Evolutionary conservation across 2,888 invertebrate species (phyloP).

Genomic region (Scaptomyza polygonia): DNA sequence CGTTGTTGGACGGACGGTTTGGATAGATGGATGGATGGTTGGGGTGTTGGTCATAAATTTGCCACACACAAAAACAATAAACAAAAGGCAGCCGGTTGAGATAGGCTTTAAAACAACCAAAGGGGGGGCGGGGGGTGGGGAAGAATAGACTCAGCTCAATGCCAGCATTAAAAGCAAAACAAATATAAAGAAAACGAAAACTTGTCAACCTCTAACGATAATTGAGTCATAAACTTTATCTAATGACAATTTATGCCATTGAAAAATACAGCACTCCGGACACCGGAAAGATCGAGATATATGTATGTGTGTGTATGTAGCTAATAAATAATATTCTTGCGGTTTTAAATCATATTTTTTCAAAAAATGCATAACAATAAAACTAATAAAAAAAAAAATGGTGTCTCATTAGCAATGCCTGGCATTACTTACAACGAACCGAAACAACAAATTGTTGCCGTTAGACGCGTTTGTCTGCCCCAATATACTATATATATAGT

Average conservation of each 20-base stretch:
- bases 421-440: constrained; percentile 43
- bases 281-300: constrained; percentile 54
- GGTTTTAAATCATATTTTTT: constrained; percentile 71
- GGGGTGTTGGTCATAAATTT: constrained; percentile 34
- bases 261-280: constrained; percentile 50
- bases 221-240: constrained; percentile 78
- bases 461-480: constrained; percentile 16
- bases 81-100: constrained; percentile 26
- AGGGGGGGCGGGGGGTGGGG: too few species aligned
- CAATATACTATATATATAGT: background rate
- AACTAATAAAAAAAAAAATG: constrained; percentile 46
- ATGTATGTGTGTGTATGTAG: background rate
- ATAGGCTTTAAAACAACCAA: background rate
- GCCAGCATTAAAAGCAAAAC: constrained; percentile 69
- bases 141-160: constrained; percentile 61
- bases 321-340: constrained; percentile 61
- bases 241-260: constrained; percentile 79
- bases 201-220: constrained; percentile 73
- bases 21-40: constrained; percentile 5
- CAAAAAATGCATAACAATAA: constrained; percentile 48
- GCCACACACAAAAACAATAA: constrained; percentile 45
- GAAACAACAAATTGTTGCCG: constrained; percentile 26
- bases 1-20: constrained; percentile 21
- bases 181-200: constrained; percentile 43
- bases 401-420: constrained; percentile 63